A percentile compares a stretch with the other conserved stretches of the same genome.
phyloP scores from a whole-genome alignment of 37 sponge, comb jelly and placozoan species.

The Geodia barretti region DNA sequence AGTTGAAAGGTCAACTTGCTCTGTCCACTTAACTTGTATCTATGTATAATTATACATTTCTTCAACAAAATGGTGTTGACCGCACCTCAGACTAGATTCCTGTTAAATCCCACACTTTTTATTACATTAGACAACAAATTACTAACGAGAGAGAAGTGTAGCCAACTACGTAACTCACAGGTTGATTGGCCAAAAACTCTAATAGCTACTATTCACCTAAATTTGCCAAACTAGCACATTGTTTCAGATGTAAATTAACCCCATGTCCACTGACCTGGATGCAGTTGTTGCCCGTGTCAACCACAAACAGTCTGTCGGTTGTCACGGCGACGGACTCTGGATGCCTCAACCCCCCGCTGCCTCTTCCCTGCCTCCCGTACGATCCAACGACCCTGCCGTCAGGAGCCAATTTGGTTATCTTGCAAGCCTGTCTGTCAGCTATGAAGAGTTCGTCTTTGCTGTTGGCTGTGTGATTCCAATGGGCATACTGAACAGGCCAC shows the following conservation, averaged over 20 bases:
- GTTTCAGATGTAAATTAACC: too few species aligned
- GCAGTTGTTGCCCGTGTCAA: constrained; percentile 47
- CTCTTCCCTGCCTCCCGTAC: constrained; percentile 14
- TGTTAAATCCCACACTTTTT: too few species aligned
- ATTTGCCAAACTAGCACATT: background rate
- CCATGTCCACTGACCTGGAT: constrained; percentile 14
- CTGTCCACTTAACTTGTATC: too few species aligned
- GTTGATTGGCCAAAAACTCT: too few species aligned
- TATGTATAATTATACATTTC: too few species aligned
- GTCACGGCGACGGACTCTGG: constrained; percentile 43
- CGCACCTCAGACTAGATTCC: too few species aligned
- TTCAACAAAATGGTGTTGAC: too few species aligned
- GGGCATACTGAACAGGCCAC: background rate
- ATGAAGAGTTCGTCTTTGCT: constrained; percentile 15
- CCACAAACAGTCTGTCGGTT: constrained; percentile 40
- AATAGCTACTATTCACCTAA: too few species aligned
- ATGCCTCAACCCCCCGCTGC: background rate
- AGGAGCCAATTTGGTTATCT: constrained; percentile 16
- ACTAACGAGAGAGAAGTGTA: too few species aligned
- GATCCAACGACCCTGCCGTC: constrained; percentile 13
- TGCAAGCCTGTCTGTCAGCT: constrained; percentile 24
- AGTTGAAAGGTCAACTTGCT: too few species aligned
- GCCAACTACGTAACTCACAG: too few species aligned
- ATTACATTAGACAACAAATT: too few species aligned
- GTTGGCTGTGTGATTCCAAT: constrained; percentile 8